Evolutionary conservation across 2,888 invertebrate species (phyloP), one percentile per base, ranked within the genome.

Genomic region (Ectemnius cavifrons): DNA sequence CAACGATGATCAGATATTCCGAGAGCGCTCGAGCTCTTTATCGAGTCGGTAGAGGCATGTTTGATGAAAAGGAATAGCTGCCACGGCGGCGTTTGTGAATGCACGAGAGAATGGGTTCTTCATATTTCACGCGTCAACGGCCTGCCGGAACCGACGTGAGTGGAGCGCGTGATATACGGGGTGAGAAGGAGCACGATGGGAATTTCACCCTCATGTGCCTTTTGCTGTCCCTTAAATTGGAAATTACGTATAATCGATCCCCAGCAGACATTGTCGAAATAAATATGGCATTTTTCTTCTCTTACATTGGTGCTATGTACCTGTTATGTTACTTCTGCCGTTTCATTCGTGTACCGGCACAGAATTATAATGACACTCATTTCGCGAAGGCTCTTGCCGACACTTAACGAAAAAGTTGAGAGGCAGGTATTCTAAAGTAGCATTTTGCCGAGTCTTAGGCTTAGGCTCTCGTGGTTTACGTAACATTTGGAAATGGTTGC

Each of bases 401-500:
- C 66, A 77, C 72, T 77, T 65, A 60, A 16, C 61, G 46, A 16
- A 28, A 61, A 13, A 28, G 63, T 65, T 23, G 37, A 37, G 37
- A 37, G 62, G 60, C 68, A 14, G 57, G 67, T 49, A 68, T 62
- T 52, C 61, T 47, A 47, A 16, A 16, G 71, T 58, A 46, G 14
- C 28, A 45, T 69, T 77, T 72, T 1, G 67, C 57, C 57, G 71
- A 18, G 68, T 68, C 28, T 67, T 78, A 73, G 27, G 45, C 65
- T 77, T 78, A 78, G 73, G 67, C 37, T 6, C 37, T 37, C 37
- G 37, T 23, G 23, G 63, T 11, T 78, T 78, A 71, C 74, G 74
- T 78, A 78, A 78, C 28, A 23, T 18, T 59, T 45, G 16, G 47
- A 66, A 69, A 70, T 74, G 73, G 77, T 82, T 82, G 79, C 81